Evolutionary conservation across 2,888 invertebrate genomes (phyloP), one percentile per base, ranked within the genome.

Genomic region (Arge pagana): DNA sequence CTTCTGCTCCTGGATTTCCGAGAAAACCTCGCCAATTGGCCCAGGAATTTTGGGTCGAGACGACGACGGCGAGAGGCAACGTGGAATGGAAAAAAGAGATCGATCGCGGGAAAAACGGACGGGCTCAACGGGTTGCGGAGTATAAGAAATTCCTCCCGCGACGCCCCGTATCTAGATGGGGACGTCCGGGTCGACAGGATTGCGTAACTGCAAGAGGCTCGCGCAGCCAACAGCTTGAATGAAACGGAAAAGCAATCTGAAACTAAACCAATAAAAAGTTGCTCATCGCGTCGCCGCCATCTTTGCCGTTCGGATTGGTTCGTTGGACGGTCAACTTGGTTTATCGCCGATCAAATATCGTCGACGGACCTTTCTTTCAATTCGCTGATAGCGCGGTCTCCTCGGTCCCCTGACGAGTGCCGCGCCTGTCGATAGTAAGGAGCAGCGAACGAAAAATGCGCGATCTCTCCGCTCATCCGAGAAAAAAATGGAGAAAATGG

Each of bases 321-420:
- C 45, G 51, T 48, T 50, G 48, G 43, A 42, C 40, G 48, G 37
- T 52, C 26, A 26, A 31, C 49, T 57, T 55, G 53, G 54, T 63
- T 65, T 66, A 62, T 63, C 62, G 63, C 53, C 62, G 58, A 65
- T 64, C 65, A 63, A 65, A 64, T 54, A 48, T 21, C 49, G n/a
- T 48, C 31, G 50, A 37, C 56, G 56, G 59, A 64, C 61, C 58
- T 35, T 16, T 56, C 43, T 56, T 59, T 59, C 56, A 63, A 61
- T 63, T 58, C 58, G 6, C 10, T 16, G 35, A 19, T 41, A 45
- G 21, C 15, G 23, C 5, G 15, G 11, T 23, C 24, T 6, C 15
- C 45, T n/a, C n/a, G n/a, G n/a, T n/a, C n/a, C n/a, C n/a, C n/a
- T n/a, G n/a, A n/a, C n/a, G n/a, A n/a, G n/a, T n/a, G n/a, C n/a